Base-by-base conservation (phyloP, 1,140 invertebrate genomes). In the Drosophila tsacasi region DNA sequence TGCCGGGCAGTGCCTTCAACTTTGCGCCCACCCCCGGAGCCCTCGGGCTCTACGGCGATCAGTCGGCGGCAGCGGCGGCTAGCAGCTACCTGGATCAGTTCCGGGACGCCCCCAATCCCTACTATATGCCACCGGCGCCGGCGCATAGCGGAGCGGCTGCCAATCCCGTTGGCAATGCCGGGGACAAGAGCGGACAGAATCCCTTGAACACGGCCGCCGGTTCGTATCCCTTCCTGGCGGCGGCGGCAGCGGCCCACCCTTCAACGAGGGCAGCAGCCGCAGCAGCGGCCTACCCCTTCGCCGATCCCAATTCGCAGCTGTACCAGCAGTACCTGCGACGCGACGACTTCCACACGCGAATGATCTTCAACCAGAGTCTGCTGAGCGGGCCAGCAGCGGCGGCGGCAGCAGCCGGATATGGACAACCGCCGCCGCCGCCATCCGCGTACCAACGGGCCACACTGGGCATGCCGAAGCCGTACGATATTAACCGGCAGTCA, bases 311-410 rank as follows among this genome's bases (percentile, higher is more conserved):
- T 62, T 95, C 94, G 27, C 95, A 95, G 30, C 86, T 96, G 6
- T 96, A 96, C 85, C 95, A 96, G 79, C 95, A 96, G 79, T 96
- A 95, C 83, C 89, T 96, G 59, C 94, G 95, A 40, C 95, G 95
- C 63, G 95, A 96, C 72, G 94, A 95, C 67, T 84, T 95, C 39
- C 93, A 93, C 62, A 76, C 94, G 46, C 89, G 93, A 55, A 94
- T 94, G 91, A 93, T 95, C 74, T 86, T 95, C 39, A 94, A 95
- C 77, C 94, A 95, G 77, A 93, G 94, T 21, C 85, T 95, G 55
- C 82, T 95, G 58, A 66, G 95, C 91, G 84, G 95, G 83, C 63
- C 94, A 92, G 91, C 91, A 21, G 83, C 79, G 42, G 90, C 90
- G 35, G 89, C 89, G 17, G 90, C 90, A 19, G 91, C 91, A n/a